A percentile compares a stretch with the other conserved stretches of the same genome.
Evolutionary conservation across 2,888 invertebrate genomes (phyloP).

Genomic region (Gymnoscelis rufifasciata): DNA sequence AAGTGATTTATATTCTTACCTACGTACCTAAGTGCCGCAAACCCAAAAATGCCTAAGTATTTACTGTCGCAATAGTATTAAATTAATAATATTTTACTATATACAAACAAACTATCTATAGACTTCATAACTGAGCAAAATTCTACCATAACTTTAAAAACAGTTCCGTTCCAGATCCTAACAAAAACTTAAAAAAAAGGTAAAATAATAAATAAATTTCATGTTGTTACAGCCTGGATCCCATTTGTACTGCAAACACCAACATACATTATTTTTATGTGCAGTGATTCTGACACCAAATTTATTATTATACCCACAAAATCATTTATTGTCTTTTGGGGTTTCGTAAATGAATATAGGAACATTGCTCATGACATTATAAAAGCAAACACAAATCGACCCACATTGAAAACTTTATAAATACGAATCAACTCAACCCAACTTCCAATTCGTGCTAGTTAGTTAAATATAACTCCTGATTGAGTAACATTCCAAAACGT

Average conservation of each 20-base stretch:
- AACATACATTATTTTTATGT: slow-evolving; percentile 8
- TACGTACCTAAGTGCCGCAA: too few relatives aligned
- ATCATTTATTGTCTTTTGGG: background rate
- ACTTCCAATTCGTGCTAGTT: slow-evolving; percentile 18
- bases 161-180: too few relatives aligned
- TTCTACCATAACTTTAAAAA: too few relatives aligned
- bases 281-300: slow-evolving; percentile 6
- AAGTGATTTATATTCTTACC: too few relatives aligned
- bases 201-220: background rate
- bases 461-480: slow-evolving; percentile 18
- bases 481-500: slow-evolving; percentile 19
- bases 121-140: too few relatives aligned
- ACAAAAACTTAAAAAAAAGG: too few relatives aligned
- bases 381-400: slow-evolving; percentile 17
- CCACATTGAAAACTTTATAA: slow-evolving; percentile 17
- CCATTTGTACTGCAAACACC: slow-evolving; percentile 2
- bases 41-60: too few relatives aligned
- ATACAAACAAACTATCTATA: too few relatives aligned
- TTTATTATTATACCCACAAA: slow-evolving; percentile 5
- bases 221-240: background rate
- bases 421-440: slow-evolving; percentile 7
- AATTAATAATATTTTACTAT: too few relatives aligned
- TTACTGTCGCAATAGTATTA: too few relatives aligned
- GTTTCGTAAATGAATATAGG: background rate
- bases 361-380: slow-evolving; percentile 7